Evolutionary conservation across 1,140 invertebrate species (phyloP).

Genomic region (Sesamia nonagrioides): DNA sequence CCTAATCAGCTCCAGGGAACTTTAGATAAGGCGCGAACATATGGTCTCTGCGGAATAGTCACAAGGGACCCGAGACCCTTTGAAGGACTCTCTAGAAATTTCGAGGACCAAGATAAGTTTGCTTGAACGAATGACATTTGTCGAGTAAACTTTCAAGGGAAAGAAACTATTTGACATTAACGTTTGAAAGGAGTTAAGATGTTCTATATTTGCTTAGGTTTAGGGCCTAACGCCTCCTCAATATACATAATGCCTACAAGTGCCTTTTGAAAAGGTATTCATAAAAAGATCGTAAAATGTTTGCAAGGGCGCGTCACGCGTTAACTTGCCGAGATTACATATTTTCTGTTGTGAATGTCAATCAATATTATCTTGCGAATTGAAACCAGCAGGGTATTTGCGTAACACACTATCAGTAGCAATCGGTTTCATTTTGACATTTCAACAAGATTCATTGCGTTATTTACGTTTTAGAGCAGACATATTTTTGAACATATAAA

Average conservation of each 20-base stretch:
- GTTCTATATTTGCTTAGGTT: constrained; percentile 38
- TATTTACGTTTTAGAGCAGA: too few species aligned
- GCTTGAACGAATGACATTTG: constrained; percentile 55
- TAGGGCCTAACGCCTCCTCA: constrained; percentile 1
- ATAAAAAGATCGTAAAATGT: constrained; percentile 47
- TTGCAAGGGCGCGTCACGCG: background rate
- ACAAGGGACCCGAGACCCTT: constrained; percentile 59
- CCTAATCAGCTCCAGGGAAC: constrained; percentile 27
- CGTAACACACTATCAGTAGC: too few species aligned
- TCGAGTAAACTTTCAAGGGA: constrained; percentile 34
- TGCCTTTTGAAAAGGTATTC: constrained; percentile 40
- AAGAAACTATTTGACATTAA: constrained; percentile 52
- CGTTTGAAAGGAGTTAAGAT: constrained; percentile 17
- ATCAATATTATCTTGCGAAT: constrained; percentile 40
- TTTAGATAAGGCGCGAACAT: constrained; percentile 57
- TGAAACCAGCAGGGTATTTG: too few species aligned
- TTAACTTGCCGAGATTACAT: constrained; percentile 20
- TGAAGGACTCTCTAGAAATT: constrained; percentile 48
- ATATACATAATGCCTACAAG: constrained; percentile 36
- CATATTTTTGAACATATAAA: too few species aligned
- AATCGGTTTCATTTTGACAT: too few species aligned
- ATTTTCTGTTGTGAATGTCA: constrained; percentile 36
- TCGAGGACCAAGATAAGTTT: constrained; percentile 58
- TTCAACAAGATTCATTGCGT: too few species aligned
- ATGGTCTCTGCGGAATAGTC: constrained; percentile 59